Evolutionary conservation across 1,140 invertebrate species (phyloP), one percentile per base, ranked within the genome.

Genomic region (Portunus trituberculatus): DNA sequence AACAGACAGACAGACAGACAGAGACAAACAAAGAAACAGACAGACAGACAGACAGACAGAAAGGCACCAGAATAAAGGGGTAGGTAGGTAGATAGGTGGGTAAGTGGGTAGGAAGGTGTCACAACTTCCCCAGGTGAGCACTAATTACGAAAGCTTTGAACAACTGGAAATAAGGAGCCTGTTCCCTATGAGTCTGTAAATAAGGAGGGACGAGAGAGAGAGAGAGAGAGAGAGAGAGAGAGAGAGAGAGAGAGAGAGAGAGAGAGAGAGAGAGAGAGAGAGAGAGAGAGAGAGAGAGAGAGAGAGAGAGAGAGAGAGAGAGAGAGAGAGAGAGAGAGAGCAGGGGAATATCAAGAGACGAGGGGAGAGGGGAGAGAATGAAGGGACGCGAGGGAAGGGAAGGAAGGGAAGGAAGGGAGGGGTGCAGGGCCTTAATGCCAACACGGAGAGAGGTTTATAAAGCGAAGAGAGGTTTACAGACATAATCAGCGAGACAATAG

Each of bases 401-500:
- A 28, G 14, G 84, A 45, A 10, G 39, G 14, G 84, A 45, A 28
- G 31, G 45, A 28, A 46, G 86, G 31, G 28, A 45, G 86, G 86
- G 86, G 45, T 20, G 86, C 20, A 14, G 45, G 32, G 31, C 31
- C 45, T 16, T 39, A 88, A 46, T 46, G 45, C 32, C 86, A 88
- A 46, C 31, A 88, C 14, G 31, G 86, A 32, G 86, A 39, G 86
- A 32, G 86, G 86, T 88, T 88, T 46, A 88, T 88, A 88, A 88
- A 88, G 86, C 14, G 32, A 45, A 20, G 86, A 88, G 86, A 88
- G 86, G 86, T 88, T 88, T 88, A 32, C 86, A 88, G 32, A 46
- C 86, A 88, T 88, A 88, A 88, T 88, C 86, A 88, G 86, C 86
- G 86, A 39, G 45, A 88, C 86, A 88, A 88, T 88, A 29, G 45